Evolutionary conservation across 2,888 invertebrate species (phyloP).

Genomic region (Oegoconia quadripuncta): DNA sequence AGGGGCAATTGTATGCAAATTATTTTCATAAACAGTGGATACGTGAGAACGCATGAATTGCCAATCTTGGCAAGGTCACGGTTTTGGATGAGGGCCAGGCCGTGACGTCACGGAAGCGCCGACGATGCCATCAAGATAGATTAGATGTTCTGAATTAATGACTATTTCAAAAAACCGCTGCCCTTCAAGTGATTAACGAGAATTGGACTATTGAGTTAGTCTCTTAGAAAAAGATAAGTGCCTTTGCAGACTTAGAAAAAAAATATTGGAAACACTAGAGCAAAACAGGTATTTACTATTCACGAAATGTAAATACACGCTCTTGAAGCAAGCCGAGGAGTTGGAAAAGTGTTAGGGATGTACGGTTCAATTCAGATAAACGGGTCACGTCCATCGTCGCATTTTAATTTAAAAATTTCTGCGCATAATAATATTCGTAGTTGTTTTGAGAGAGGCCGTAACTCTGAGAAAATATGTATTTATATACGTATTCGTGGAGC

Average conservation of each 20-base stretch:
- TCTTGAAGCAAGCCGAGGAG: neutral
- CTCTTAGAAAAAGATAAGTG: constrained; percentile 2
- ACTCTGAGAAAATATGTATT: neutral
- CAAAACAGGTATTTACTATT: too few relatives aligned
- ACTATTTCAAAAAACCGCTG: constrained; percentile 25
- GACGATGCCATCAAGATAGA: constrained; percentile 37
- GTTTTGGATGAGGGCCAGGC: constrained; percentile 58
- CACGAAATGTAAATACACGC: too few relatives aligned
- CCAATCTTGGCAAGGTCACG: constrained; percentile 53
- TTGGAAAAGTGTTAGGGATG: neutral
- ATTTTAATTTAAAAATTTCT: constrained; percentile 30
- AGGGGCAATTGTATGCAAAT: constrained; percentile 56
- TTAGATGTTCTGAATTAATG: constrained; percentile 38
- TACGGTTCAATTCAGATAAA: constrained; percentile 22
- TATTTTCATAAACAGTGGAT: constrained; percentile 52
- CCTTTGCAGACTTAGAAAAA: neutral
- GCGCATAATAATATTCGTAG: constrained; percentile 29
- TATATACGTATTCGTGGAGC: neutral
- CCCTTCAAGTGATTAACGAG: constrained; percentile 32
- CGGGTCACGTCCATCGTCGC: constrained; percentile 24
- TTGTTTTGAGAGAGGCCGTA: constrained; percentile 3
- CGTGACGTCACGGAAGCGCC: constrained; percentile 34
- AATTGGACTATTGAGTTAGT: constrained; percentile 3
- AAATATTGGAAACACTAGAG: neutral
- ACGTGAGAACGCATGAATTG: constrained; percentile 49